Evolutionary conservation across 2,797 vertebrate genomes (phyloP), one percentile per base, ranked within the genome.

Genomic region (Geotrypetes seraphini): DNA sequence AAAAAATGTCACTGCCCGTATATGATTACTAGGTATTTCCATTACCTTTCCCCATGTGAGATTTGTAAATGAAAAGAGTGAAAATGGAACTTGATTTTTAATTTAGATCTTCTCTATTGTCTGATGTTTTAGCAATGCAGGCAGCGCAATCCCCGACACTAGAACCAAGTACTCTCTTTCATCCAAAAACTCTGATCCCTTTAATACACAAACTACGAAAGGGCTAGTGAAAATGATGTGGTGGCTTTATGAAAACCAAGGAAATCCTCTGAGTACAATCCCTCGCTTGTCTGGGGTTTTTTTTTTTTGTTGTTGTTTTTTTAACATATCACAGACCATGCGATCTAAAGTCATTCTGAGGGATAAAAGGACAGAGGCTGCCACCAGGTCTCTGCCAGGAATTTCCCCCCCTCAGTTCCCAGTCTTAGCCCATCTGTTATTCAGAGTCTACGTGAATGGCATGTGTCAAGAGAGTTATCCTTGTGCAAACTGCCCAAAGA

Each of bases 351-450:
- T 91, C 87, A 88, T 81, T 82, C 75, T 74, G 71, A 69, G 66
- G 81, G 81, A 89, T 85, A 85, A 86, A 83, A 82, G 78, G 74
- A 45, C 64, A 47, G 73, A 67, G 55, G 69, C 73, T 77, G 78
- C 83, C 76, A 78, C 72, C 75, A 89, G 87, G 86, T 88, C 88
- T 78, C 81, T 84, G 79, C 81, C 86, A 84, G 73, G 84, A 81
- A 76, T 73, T 73, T 74, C 73, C 49, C 60, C 55, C 31, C 71
- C 71, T 79, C 83, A 86, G 76, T 86, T 84, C 78, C 82, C 83
- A 79, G 84, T 81, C 79, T 84, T 71, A 78, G 73, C 83, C 92
- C 92, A 96, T 97, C 91, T 96, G 92, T 90, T 91, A 78, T 79
- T 76, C 78, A 70, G 71, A 30, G 36, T 63, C 63, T 64, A 70